phyloP scores from a whole-genome alignment of 2,888 invertebrate genomes.

The Caenorhabditis plicata region DNA sequence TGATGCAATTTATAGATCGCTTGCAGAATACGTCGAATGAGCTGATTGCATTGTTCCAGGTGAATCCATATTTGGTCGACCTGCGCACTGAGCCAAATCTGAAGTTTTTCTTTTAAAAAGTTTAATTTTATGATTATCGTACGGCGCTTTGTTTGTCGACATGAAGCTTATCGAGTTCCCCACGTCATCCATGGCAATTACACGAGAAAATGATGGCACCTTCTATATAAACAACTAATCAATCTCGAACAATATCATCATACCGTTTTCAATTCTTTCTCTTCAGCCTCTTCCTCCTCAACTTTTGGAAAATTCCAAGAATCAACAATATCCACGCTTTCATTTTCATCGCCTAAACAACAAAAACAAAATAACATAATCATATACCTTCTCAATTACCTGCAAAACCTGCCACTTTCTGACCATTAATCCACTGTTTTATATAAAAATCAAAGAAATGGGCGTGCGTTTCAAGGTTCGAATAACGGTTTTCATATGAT shows the following conservation, averaged over 20 bases:
- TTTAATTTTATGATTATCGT: constrained; percentile 6
- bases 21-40: constrained; percentile 33
- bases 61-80: constrained; percentile 32
- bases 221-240: no score
- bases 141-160: constrained; percentile 32
- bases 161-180: constrained; percentile 35
- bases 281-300: constrained; percentile 17
- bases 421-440: no score
- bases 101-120: neutral
- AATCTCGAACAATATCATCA: neutral
- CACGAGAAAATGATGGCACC: constrained; percentile 20
- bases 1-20: constrained; percentile 17
- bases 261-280: constrained; percentile 10
- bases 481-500: no score
- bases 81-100: constrained; percentile 41
- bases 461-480: no score
- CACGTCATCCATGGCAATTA: constrained; percentile 20
- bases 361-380: no score
- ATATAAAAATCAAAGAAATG: no score
- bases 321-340: constrained; percentile 11
- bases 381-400: no score
- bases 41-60: constrained; percentile 47
- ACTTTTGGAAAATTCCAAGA: constrained; percentile 11
- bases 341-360: constrained; percentile 18
- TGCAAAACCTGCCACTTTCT: no score